A percentile compares a stretch with the other conserved stretches of the same genome.
These are phyloP conservation scores for Enteromius paludinosus DNA, from an alignment of 2,797 vertebrate species.

Conservation along the genomic window DNA sequence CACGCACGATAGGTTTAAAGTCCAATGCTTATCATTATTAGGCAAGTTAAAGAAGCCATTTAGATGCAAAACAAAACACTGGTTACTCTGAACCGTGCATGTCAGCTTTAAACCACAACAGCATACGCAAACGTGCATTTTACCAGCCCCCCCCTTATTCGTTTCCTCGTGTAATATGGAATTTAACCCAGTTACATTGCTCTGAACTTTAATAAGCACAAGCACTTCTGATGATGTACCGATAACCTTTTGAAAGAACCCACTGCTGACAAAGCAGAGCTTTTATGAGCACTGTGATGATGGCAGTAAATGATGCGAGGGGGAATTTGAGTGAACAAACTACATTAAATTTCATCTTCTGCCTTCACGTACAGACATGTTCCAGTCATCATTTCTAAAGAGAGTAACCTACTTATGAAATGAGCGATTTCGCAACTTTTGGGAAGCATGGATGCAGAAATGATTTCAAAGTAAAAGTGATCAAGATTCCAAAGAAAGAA, in stretches of 20 bases:
- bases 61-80: slow-evolving; percentile 12
- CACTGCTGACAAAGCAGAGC: slow-evolving; percentile 16
- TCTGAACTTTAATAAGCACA: slow-evolving; percentile 1
- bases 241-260: slow-evolving; percentile 16
- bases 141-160: background rate
- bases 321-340: slow-evolving; percentile 32
- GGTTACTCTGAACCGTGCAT: background rate
- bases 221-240: background rate
- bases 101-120: slow-evolving; percentile 1
- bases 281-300: background rate
- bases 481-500: background rate
- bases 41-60: background rate
- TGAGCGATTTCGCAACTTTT: background rate
- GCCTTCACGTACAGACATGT: background rate
- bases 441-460: background rate
- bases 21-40: slow-evolving; percentile 11
- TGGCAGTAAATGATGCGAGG: background rate
- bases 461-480: background rate
- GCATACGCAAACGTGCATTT: background rate
- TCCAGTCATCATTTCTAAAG: background rate
- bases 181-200: slow-evolving; percentile 13
- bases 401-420: background rate
- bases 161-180: background rate
- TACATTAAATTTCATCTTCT: background rate
- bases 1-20: background rate